Evolutionary conservation across 1,140 invertebrate species (phyloP).

Genomic region (Ostrea denselamellosa): DNA sequence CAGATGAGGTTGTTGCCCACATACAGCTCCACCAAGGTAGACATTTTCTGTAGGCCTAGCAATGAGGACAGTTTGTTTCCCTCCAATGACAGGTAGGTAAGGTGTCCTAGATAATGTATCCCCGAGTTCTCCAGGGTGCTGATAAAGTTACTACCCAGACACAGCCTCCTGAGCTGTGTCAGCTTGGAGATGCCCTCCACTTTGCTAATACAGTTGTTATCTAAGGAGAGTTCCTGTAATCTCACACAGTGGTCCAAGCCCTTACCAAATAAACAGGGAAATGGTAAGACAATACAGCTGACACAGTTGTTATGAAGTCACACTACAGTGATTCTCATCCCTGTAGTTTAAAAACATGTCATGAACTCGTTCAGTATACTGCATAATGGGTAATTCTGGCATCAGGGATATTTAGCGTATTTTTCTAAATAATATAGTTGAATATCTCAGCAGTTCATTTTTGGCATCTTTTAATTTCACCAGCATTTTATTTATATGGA

Average conservation of each 20-base stretch:
- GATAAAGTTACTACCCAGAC: constrained; percentile 90
- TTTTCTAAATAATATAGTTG: too few species aligned
- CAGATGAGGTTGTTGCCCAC: constrained; percentile 76
- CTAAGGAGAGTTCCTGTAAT: constrained; percentile 86
- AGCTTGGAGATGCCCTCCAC: constrained; percentile 91
- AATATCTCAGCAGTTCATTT: too few species aligned
- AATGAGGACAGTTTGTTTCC: constrained; percentile 72
- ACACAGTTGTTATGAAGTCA: too few species aligned
- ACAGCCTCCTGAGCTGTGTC: constrained; percentile 90
- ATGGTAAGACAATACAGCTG: too few species aligned
- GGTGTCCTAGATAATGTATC: constrained; percentile 65
- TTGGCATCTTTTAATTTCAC: too few species aligned
- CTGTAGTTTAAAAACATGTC: too few species aligned
- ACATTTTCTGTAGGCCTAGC: constrained; percentile 68
- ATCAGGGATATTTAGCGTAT: too few species aligned
- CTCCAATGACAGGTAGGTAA: constrained; percentile 75
- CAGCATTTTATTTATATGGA: too few species aligned
- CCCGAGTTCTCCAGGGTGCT: constrained; percentile 81
- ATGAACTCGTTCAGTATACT: too few species aligned
- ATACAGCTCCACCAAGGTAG: constrained; percentile 75
- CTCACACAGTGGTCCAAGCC: constrained; percentile 75
- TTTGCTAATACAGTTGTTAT: constrained; percentile 92
- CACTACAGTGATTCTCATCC: too few species aligned
- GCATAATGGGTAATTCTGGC: too few species aligned
- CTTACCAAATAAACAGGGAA: constrained; percentile 54